Evolutionary conservation across 2,113 vertebrate species (phyloP), one percentile per base, ranked within the genome.

Genomic region (Meleagris gallopavo): DNA sequence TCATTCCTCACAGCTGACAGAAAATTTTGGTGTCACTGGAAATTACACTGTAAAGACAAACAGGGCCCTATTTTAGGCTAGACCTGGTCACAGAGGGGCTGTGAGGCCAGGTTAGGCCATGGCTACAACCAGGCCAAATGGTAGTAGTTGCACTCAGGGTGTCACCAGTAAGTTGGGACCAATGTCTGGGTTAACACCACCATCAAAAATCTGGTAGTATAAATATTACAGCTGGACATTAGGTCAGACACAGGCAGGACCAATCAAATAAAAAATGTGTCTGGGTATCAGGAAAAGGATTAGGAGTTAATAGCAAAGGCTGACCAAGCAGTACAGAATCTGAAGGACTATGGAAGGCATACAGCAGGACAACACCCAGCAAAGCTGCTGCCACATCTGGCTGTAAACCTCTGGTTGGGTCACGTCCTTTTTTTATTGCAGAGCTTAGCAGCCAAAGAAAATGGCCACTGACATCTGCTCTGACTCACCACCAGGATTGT

Each of bases 71-170:
- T 2, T 64, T 27, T 25, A 64, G 58, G 45, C 29, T 41, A 61
- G 5, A 6, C 13, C 24, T 69, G 58, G n/a, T 61, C 7, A 15
- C 34, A 55, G 14, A 1, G 34, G 17, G 22, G 22, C 45, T n/a
- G 12, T 0, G 10, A 40, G 17, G 27, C 20, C 15, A 10, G 9
- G 9, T 2, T 21, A n/a, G 32, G 46, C 45, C 34, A 13, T 1
- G 3, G 55, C 30, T 50, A 30, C 13, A 13, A n/a, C 11, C 18
- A 36, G 41, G 46, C 64, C 11, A 78, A 75, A n/a, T 0, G 8
- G 43, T 43, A 66, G 34, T 8, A 58, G 38, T 36, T 24, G 21
- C 27, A 27, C 9, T 24, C 66, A 48, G 22, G 5, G 12, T 55
- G 27, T 19, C 36, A 40, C 10, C 34, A 65, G 22, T 9, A 52